Conservation (phyloP, 2,113 vertebrate species). For the Caranx ignobilis region DNA sequence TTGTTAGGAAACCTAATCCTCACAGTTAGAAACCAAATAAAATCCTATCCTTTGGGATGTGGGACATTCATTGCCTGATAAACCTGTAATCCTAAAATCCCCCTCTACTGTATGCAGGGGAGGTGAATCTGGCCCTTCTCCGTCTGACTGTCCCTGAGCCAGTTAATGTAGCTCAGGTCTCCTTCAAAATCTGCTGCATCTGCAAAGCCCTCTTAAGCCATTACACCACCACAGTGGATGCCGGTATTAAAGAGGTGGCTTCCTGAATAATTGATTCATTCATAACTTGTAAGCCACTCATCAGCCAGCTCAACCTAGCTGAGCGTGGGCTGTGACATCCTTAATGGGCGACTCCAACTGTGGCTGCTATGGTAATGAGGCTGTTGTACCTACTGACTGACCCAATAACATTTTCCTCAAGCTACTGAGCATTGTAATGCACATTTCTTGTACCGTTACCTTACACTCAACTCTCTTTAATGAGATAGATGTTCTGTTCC, state of each 20-base stretch:
- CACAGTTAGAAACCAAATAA: constrained; percentile 31
- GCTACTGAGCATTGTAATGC: not conserved
- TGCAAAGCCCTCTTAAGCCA: constrained; percentile 51
- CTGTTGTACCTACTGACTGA: constrained; percentile 15
- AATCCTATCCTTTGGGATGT: constrained; percentile 28
- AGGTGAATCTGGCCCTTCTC: constrained; percentile 30
- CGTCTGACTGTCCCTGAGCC: constrained; percentile 15
- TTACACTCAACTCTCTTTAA: constrained; percentile 3
- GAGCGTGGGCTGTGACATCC: constrained; percentile 33
- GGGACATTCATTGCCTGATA: constrained; percentile 39
- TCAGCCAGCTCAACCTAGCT: constrained; percentile 43
- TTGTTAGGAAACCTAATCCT: constrained; percentile 14
- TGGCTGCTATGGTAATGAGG: constrained; percentile 43
- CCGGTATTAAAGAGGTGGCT: constrained; percentile 51
- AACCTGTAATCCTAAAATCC: constrained; percentile 58
- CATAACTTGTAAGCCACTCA: constrained; percentile 56
- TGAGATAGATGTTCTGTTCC: not conserved
- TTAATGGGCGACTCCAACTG: constrained; percentile 37
- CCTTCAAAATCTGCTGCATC: constrained; percentile 55
- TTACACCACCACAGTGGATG: constrained; percentile 42
- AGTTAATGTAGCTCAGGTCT: constrained; percentile 42
- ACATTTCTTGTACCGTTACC: constrained; percentile 12
- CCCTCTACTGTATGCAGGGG: not conserved
- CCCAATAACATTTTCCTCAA: constrained; percentile 14
- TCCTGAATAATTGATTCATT: constrained; percentile 68